Evolutionary conservation across 1,140 invertebrate genomes (phyloP).

Genomic region (Chrysopa pallens): DNA sequence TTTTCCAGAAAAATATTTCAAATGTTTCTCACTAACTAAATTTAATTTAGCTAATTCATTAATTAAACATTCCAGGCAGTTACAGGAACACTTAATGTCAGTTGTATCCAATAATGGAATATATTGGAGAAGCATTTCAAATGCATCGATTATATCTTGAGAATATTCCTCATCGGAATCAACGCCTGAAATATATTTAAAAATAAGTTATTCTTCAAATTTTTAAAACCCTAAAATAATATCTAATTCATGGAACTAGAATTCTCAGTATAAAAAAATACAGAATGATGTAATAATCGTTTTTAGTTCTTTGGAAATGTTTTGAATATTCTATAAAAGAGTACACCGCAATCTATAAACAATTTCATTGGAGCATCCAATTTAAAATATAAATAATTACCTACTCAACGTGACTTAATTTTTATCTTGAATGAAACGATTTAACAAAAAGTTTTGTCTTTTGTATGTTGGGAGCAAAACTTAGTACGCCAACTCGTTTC

Average conservation of each 20-base stretch:
- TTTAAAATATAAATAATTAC: no score
- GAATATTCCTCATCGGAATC: constrained; percentile 43
- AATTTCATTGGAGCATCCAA: no score
- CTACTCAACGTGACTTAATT: no score
- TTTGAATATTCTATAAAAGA: no score
- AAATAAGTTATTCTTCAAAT: constrained; percentile 2
- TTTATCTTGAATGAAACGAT: no score
- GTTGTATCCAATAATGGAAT: constrained; percentile 72
- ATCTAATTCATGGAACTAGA: constrained; percentile 7
- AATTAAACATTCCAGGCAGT: constrained; percentile 66
- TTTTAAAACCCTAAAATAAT: constrained; percentile 4
- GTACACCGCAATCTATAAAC: no score
- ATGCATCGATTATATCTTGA: constrained; percentile 57
- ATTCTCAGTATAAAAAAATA: constrained; percentile 1
- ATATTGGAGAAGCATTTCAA: constrained; percentile 65
- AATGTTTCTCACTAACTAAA: constrained; percentile 62
- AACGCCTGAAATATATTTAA: constrained; percentile 13
- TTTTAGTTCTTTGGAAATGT: no score
- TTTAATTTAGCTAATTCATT: constrained; percentile 63
- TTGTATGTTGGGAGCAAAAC: no score
- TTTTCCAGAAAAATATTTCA: constrained; percentile 47
- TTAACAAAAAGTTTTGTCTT: no score
- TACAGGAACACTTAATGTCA: constrained; percentile 75
- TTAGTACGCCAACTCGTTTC: no score
- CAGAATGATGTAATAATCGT: background rate